These are phyloP conservation scores for Chorisops tibialis DNA, from an alignment of 2,888 invertebrate species.

Conservation along the genomic window DNA sequence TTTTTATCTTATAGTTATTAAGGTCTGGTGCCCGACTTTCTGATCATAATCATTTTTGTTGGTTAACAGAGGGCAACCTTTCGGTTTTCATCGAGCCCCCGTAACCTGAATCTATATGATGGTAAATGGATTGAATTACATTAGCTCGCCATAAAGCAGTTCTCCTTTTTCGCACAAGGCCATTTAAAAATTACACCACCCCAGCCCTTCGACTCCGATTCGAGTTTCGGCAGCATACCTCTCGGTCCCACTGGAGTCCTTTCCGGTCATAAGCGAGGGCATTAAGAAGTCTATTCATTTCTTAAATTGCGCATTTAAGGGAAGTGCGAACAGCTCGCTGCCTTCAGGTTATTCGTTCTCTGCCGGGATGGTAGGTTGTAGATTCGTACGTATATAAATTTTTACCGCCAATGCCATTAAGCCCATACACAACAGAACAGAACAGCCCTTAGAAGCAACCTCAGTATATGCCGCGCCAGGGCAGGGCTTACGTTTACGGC, in stretches of 20 bases:
- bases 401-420: constrained; percentile 24
- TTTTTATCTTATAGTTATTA: constrained; percentile 18
- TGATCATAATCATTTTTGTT: no score
- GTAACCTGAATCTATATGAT: no score
- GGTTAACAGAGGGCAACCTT: no score
- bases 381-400: constrained; percentile 11
- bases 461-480: no score
- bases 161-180: constrained; percentile 3
- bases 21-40: neutral
- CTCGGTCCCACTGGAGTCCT: constrained; percentile 13
- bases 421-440: constrained; percentile 7
- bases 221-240: constrained; percentile 4
- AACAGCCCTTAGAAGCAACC: neutral
- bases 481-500: constrained; percentile 7
- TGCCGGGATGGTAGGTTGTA: neutral
- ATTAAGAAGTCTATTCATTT: constrained; percentile 27
- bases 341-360: constrained; percentile 1
- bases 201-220: neutral
- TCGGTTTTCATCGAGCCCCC: no score
- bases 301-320: constrained; percentile 30
- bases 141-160: constrained; percentile 4
- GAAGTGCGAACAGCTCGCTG: constrained; percentile 18
- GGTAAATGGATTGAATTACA: constrained; percentile 17
- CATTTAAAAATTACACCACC: constrained; percentile 7
- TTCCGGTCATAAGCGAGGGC: constrained; percentile 13